These are phyloP conservation scores for Ganaspis sp. DNA, from an alignment of 1,140 invertebrate genomes.

Conservation along the genomic window DNA sequence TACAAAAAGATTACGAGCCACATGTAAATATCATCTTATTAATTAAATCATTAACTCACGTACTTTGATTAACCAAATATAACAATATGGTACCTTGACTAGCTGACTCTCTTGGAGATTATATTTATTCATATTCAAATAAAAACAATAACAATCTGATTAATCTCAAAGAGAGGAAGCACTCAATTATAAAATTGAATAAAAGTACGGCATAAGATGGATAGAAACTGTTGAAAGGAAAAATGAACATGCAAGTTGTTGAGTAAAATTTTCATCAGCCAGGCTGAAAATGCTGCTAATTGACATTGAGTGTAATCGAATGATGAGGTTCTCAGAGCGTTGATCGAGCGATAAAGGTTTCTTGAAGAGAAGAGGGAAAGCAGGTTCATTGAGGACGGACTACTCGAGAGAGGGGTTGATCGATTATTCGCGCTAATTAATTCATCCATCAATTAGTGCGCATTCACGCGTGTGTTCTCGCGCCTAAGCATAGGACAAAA, in stretches of 20 bases:
- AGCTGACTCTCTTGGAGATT: too few relatives aligned
- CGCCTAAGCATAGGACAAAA: constrained; percentile 48
- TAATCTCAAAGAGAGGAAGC: not conserved
- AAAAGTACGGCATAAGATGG: not conserved
- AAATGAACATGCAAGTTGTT: not conserved
- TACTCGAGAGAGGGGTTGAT: constrained; percentile 54
- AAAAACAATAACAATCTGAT: too few relatives aligned
- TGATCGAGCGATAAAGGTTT: constrained; percentile 48
- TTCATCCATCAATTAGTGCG: constrained; percentile 73
- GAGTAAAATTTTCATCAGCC: constrained; percentile 23
- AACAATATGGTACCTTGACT: too few relatives aligned
- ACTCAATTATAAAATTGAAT: not conserved
- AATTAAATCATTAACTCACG: too few relatives aligned
- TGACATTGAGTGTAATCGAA: constrained; percentile 36
- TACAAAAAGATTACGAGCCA: too few relatives aligned
- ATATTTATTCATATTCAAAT: too few relatives aligned
- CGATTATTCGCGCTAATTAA: constrained; percentile 71
- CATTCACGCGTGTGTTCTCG: constrained; percentile 48
- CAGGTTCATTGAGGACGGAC: constrained; percentile 37
- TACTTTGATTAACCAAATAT: too few relatives aligned
- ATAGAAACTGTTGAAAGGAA: not conserved
- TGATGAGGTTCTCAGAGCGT: constrained; percentile 52
- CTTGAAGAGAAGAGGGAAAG: constrained; percentile 49
- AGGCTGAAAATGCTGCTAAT: not conserved
- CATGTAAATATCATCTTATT: too few relatives aligned